Conservation (phyloP, 2,113 vertebrate species). For the Menidia beryllina region DNA sequence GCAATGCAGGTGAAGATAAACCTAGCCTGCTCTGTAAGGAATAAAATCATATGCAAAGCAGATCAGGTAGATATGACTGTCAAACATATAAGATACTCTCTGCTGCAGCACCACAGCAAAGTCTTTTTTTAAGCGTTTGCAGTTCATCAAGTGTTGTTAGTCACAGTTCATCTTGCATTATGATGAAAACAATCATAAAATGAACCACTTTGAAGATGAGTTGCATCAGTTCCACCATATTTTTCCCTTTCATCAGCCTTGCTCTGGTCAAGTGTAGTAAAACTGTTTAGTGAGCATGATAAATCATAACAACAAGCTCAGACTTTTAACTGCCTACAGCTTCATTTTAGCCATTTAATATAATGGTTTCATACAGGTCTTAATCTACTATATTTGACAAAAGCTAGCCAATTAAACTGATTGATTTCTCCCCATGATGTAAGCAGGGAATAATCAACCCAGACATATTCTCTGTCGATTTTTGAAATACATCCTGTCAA, state of each 20-base stretch:
- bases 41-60: conserved; percentile 60
- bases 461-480: conserved; percentile 60
- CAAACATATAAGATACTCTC: conserved; percentile 21
- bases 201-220: conserved; percentile 58
- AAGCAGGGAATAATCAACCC: conserved; percentile 68
- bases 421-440: conserved; percentile 74
- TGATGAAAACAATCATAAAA: conserved; percentile 57
- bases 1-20: conserved; percentile 54
- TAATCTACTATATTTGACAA: conserved; percentile 75
- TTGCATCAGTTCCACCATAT: conserved; percentile 25
- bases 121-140: background rate
- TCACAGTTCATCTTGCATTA: conserved; percentile 37
- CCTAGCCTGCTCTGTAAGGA: conserved; percentile 30
- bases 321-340: conserved; percentile 61
- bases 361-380: conserved; percentile 59
- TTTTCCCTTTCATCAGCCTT: conserved; percentile 37
- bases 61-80: conserved; percentile 45
- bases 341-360: conserved; percentile 61
- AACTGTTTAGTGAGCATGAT: conserved; percentile 69
- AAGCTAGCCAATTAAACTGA: conserved; percentile 74
- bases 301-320: conserved; percentile 67
- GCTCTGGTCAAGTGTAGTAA: conserved; percentile 50
- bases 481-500: conserved; percentile 71
- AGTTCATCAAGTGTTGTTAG: conserved; percentile 29
- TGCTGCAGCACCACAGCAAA: conserved; percentile 11